Evolutionary conservation across 2,113 vertebrate genomes (phyloP).

Genomic region (Okapia johnstoni): DNA sequence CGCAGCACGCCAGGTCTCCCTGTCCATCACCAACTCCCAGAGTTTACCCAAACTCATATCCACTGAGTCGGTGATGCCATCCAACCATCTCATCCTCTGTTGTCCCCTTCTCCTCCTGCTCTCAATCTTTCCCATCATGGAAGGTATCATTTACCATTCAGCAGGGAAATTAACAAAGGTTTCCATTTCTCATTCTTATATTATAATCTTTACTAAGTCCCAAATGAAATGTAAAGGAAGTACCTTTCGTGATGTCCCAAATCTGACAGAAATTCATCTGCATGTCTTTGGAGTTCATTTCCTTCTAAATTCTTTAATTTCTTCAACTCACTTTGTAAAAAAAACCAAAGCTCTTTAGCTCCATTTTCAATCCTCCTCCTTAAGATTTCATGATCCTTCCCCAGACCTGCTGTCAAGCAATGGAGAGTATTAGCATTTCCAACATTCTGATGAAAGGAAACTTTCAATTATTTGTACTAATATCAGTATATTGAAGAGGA

Average conservation of each 20-base stretch:
- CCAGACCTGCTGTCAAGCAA: slow-evolving; percentile 81
- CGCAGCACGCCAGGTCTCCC: background rate
- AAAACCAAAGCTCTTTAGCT: slow-evolving; percentile 98
- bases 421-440: slow-evolving; percentile 17
- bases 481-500: background rate
- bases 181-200: slow-evolving; percentile 4
- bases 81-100: background rate
- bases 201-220: slow-evolving; percentile 3
- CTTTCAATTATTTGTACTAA: slow-evolving; percentile 30
- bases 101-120: background rate
- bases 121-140: background rate
- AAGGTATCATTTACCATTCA: slow-evolving; percentile 1
- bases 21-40: background rate
- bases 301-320: slow-evolving; percentile 90
- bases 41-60: background rate
- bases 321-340: slow-evolving; percentile 95
- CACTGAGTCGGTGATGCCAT: background rate
- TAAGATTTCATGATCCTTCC: slow-evolving; percentile 94
- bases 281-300: slow-evolving; percentile 88
- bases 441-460: slow-evolving; percentile 13
- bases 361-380: slow-evolving; percentile 95
- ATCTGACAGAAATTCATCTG: slow-evolving; percentile 92
- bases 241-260: slow-evolving; percentile 98
- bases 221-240: slow-evolving; percentile 4
- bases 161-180: slow-evolving; percentile 10